Evolutionary conservation across 2,888 invertebrate species (phyloP), one percentile per base, ranked within the genome.

Genomic region (Ernsta delagoae): DNA sequence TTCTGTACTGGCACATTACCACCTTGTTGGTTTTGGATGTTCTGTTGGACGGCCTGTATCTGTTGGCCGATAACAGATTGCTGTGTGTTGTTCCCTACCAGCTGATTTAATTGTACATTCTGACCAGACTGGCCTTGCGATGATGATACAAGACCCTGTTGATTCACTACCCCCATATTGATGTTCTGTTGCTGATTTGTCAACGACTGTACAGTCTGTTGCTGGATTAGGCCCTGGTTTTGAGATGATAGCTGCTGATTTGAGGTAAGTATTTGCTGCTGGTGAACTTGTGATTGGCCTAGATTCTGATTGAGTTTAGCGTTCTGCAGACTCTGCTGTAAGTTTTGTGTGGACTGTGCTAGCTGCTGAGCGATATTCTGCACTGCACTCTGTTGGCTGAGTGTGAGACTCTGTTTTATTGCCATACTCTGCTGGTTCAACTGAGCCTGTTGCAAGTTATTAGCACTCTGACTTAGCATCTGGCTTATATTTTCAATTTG

Each of bases 401-500:
- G 75, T 41, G 86, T 91, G 66, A 93, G 77, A 56, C 84, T 85
- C 73, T 91, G 92, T 72, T 93, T 93, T 88, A 92, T 90, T 3
- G 88, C 87, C 80, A 92, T 78, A 68, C 88, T 92, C 66, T 93
- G 92, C 70, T 92, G 91, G 72, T 86, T 89, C 9, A 90, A 72
- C 73, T 93, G 93, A 65, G 88, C 85, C 70, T 90, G 93, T 72
- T 92, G 92, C 57, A 94, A 77, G 70, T 91, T 92, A 73, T 92
- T 92, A 11, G 92, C 92, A 79, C 92, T 92, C 70, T 93, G 93
- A 75, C 93, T 93, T 43, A 93, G 77, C 92, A 93, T 92, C 75
- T 95, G 95, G 56, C 94, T 94, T 24, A 95, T 95, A 59, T 95
- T 91, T 75, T 95, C 95, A 80, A 95, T 95, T 74, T 95, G 94